Conservation (phyloP, 2,113 vertebrate genomes). For the Xiphophorus maculatus region DNA sequence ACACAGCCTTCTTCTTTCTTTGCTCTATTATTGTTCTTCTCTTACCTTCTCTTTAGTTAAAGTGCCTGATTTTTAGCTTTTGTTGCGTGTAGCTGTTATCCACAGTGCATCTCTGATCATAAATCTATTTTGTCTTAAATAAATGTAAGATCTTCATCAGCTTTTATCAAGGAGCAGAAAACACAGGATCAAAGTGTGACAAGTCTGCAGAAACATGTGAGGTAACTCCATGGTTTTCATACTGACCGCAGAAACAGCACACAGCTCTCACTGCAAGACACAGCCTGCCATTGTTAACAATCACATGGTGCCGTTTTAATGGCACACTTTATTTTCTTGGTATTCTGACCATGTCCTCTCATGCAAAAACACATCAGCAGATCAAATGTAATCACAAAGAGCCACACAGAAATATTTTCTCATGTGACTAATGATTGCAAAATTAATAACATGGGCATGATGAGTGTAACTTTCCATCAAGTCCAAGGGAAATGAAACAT, state of each 20-base stretch:
- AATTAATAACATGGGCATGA: not conserved
- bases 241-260: too few species aligned
- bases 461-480: not conserved
- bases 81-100: not conserved
- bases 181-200: not conserved
- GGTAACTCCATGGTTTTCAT: not conserved
- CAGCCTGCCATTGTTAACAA: not conserved
- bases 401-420: not conserved
- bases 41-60: not conserved
- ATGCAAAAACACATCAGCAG: not conserved
- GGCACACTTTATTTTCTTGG: not conserved
- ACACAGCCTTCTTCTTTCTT: slow-evolving; percentile 3
- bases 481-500: not conserved
- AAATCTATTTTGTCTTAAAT: not conserved
- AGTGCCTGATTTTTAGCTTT: not conserved
- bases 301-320: not conserved
- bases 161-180: not conserved
- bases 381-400: not conserved
- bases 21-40: not conserved
- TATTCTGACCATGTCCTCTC: not conserved
- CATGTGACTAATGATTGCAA: not conserved
- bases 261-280: not conserved
- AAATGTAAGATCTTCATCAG: not conserved
- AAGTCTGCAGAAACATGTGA: not conserved
- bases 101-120: not conserved